These are phyloP conservation scores for Caenorhabditis japonica DNA, from an alignment of 2,888 invertebrate species.

Conservation along the genomic window DNA sequence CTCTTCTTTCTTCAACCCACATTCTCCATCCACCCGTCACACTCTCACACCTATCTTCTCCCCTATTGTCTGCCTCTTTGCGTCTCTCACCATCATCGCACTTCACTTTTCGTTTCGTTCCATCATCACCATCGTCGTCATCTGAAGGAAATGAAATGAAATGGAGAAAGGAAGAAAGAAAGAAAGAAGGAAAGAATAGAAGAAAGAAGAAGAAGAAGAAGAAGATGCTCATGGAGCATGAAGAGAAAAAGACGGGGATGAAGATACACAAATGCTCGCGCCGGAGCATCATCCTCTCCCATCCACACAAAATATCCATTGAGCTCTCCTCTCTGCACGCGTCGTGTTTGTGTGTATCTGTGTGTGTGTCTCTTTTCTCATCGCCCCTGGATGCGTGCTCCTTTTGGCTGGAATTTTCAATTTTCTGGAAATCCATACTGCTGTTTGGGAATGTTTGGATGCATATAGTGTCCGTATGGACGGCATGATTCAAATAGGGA, in stretches of 20 bases:
- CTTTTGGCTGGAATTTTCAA: too few species aligned
- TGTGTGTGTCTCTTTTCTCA: too few species aligned
- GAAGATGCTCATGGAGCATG: background rate
- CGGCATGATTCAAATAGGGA: too few species aligned
- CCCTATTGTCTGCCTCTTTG: slow-evolving; percentile 16
- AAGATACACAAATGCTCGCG: slow-evolving; percentile 1
- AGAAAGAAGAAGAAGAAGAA: slow-evolving; percentile 3
- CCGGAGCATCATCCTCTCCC: too few species aligned
- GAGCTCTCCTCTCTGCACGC: too few species aligned
- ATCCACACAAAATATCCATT: too few species aligned
- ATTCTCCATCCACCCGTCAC: background rate
- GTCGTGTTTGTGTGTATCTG: too few species aligned
- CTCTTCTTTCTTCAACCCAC: slow-evolving; percentile 4
- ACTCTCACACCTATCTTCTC: slow-evolving; percentile 10
- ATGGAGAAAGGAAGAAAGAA: background rate
- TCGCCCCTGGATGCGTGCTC: too few species aligned
- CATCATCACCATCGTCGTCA: background rate
- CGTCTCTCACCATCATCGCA: too few species aligned
- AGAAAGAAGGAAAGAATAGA: background rate
- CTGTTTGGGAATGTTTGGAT: too few species aligned
- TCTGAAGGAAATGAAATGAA: background rate
- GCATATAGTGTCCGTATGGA: too few species aligned
- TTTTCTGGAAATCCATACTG: too few species aligned
- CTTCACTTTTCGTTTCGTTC: background rate
- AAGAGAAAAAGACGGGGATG: slow-evolving; percentile 2